phyloP scores from a whole-genome alignment of 2,113 vertebrate genomes.

The Rhineura floridana region DNA sequence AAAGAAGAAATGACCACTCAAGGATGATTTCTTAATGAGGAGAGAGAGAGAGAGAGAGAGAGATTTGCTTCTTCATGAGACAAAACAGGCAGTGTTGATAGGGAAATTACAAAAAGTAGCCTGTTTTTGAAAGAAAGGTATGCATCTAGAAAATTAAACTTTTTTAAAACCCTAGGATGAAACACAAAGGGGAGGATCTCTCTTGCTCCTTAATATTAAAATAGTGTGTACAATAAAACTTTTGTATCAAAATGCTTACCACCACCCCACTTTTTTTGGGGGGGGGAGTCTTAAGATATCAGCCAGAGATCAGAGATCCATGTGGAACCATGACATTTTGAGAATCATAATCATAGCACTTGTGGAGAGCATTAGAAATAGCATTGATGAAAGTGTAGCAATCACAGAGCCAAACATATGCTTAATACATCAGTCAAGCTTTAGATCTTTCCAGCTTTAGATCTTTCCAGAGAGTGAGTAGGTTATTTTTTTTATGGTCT shows the following conservation, averaged over 20 bases:
- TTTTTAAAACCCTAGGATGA: no score
- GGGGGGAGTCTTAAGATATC: no score
- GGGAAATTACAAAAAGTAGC: neutral
- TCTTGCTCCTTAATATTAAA: no score
- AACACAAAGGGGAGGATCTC: no score
- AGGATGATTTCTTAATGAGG: neutral
- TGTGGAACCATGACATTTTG: neutral
- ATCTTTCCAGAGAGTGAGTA: neutral
- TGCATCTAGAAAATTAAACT: neutral
- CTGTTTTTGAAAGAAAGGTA: neutral
- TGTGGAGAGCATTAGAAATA: neutral
- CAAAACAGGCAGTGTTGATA: neutral
- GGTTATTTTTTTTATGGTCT: neutral
- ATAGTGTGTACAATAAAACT: no score
- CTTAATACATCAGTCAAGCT: neutral
- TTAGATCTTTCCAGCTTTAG: neutral
- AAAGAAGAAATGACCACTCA: fast-evolving
- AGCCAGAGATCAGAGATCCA: neutral
- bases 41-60: neutral
- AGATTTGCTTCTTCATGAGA: neutral
- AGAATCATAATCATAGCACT: neutral
- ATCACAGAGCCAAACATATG: neutral
- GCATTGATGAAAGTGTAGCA: neutral
- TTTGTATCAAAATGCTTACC: no score
- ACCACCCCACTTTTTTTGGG: no score